Percentiles rank a stretch among this genome's conserved stretches.
Evolutionary conservation across 2,113 vertebrate genomes (phyloP).

Genomic region (Syrrhaptes paradoxus): DNA sequence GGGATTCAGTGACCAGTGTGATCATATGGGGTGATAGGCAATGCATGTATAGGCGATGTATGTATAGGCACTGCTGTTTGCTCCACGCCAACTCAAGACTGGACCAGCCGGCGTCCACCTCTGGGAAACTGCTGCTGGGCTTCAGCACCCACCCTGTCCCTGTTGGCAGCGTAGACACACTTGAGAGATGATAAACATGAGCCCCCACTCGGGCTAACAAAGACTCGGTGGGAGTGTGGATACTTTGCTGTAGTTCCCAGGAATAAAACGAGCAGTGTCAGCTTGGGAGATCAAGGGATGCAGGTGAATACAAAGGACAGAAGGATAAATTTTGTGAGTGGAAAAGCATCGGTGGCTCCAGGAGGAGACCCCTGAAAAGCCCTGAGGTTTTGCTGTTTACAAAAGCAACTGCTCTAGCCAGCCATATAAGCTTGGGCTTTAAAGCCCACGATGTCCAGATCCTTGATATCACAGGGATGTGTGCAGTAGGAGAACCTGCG

Average conservation of each 20-base stretch:
- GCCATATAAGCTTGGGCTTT: neutral
- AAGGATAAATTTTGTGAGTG: neutral
- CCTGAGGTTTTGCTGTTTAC: neutral
- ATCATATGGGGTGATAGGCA: fast-evolving
- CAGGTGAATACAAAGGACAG: neutral
- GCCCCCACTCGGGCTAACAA: neutral
- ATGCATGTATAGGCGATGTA: no score
- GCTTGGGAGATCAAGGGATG: neutral
- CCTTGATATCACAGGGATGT: neutral
- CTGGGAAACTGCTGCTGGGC: neutral
- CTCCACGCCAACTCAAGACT: neutral
- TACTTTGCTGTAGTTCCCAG: neutral
- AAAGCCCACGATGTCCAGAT: neutral
- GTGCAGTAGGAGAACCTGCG: neutral
- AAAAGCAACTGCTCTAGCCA: neutral
- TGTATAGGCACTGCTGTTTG: neutral
- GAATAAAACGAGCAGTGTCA: neutral
- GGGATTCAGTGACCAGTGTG: neutral
- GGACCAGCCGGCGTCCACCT: neutral
- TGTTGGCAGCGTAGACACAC: neutral
- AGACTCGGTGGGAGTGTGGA: neutral
- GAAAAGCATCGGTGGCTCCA: neutral
- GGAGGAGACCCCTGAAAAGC: neutral
- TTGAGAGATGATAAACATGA: neutral
- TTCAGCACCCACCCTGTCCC: neutral